Evolutionary conservation across 2,797 vertebrate species (phyloP).

Genomic region (Perdix hodgsoniae): DNA sequence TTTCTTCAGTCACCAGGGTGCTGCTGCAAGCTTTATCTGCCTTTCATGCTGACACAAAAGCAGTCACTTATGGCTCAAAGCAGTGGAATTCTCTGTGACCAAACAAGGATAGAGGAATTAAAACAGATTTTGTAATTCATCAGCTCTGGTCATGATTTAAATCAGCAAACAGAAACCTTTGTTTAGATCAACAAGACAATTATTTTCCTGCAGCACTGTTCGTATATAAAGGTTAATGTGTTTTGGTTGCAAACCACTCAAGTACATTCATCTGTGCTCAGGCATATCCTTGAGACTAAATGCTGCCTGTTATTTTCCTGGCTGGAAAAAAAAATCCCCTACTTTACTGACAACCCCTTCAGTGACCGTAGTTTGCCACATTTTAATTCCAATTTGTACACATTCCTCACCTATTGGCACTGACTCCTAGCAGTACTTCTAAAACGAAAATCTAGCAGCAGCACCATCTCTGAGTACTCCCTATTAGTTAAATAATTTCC

Average conservation of each 20-base stretch:
- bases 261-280: background rate
- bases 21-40: background rate
- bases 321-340: background rate
- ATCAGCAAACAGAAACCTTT: background rate
- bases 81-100: background rate
- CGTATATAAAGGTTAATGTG: background rate
- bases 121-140: background rate
- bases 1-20: background rate
- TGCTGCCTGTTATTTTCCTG: background rate
- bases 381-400: background rate
- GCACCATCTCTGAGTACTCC: background rate
- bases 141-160: background rate
- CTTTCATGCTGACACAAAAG: background rate
- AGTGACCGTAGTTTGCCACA: background rate
- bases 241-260: background rate
- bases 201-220: background rate
- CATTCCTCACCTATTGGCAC: background rate
- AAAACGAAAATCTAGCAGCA: background rate
- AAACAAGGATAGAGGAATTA: background rate
- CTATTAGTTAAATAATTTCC: background rate
- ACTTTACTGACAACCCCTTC: background rate
- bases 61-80: accelerated
- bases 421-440: background rate
- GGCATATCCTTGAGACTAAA: background rate
- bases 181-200: background rate